A percentile compares a stretch with the other conserved stretches of the same genome.
These are phyloP conservation scores for Baryphthengus martii DNA, from an alignment of 2,113 vertebrate genomes.

Conservation along the genomic window DNA sequence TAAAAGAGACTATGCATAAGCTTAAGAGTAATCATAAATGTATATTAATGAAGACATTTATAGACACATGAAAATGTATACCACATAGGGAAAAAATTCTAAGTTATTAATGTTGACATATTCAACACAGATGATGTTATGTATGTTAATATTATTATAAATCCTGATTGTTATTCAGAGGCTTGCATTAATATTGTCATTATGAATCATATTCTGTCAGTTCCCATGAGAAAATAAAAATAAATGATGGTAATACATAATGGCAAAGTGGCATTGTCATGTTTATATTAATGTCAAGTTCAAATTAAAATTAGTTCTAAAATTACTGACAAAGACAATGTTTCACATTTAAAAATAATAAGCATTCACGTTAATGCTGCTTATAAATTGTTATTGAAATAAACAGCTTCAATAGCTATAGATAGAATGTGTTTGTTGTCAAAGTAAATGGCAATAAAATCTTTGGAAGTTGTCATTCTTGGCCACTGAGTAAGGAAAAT, in stretches of 20 bases:
- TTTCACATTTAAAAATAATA: conserved; percentile 55
- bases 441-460: conserved; percentile 28
- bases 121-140: conserved; percentile 36
- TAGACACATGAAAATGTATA: conserved; percentile 42
- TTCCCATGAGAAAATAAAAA: conserved; percentile 60
- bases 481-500: background rate
- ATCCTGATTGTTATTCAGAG: conserved; percentile 61
- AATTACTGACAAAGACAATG: conserved; percentile 53
- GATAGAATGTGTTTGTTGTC: background rate
- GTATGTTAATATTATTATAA: conserved; percentile 65
- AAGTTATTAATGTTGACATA: conserved; percentile 42
- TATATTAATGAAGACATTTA: conserved; percentile 48
- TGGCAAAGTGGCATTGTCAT: conserved; percentile 54
- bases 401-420: conserved; percentile 22
- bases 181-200: conserved; percentile 61
- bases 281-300: conserved; percentile 66
- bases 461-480: background rate
- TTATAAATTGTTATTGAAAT: conserved; percentile 67
- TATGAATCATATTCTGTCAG: conserved; percentile 62
- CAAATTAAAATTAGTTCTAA: conserved; percentile 66
- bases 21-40: conserved; percentile 51
- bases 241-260: conserved; percentile 41
- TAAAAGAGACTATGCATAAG: conserved; percentile 39
- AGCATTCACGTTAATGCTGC: conserved; percentile 50
- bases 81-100: background rate